These are phyloP conservation scores for Priocnemis perturbator DNA, from an alignment of 2,888 invertebrate species.

Conservation along the genomic window DNA sequence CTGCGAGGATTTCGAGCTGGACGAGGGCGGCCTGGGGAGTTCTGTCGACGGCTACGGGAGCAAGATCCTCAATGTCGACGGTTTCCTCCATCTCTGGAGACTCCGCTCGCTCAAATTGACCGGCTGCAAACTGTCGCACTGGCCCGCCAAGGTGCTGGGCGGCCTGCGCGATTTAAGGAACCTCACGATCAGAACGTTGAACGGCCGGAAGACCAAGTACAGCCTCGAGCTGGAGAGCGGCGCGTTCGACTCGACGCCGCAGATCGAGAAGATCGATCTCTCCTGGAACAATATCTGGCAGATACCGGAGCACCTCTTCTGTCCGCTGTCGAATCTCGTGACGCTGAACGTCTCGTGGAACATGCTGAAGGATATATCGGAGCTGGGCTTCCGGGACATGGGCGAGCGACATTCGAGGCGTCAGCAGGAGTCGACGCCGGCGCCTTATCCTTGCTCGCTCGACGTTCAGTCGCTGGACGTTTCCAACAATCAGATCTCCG, in stretches of 20 bases:
- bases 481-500: conserved; percentile 89
- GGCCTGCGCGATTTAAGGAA: conserved; percentile 89
- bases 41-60: conserved; percentile 23
- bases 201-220: conserved; percentile 76
- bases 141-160: conserved; percentile 87
- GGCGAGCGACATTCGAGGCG: conserved; percentile 78
- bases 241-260: conserved; percentile 85
- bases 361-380: conserved; percentile 90
- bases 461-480: conserved; percentile 90
- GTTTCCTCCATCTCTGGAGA: conserved; percentile 87
- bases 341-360: conserved; percentile 91
- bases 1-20: conserved; percentile 54
- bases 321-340: conserved; percentile 86
- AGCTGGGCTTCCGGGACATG: conserved; percentile 87
- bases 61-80: conserved; percentile 65
- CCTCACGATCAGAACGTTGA: conserved; percentile 90
- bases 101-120: conserved; percentile 88
- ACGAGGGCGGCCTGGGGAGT: conserved; percentile 23
- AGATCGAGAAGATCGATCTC: conserved; percentile 89
- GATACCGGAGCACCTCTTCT: conserved; percentile 90
- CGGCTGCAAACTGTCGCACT: conserved; percentile 90
- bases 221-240: conserved; percentile 88
- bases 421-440: conserved; percentile 74
- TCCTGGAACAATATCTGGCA: conserved; percentile 94
- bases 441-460: conserved; percentile 80